Evolutionary conservation across 1,140 invertebrate genomes (phyloP), one percentile per base, ranked within the genome.

Genomic region (Drosophila paulistorum): DNA sequence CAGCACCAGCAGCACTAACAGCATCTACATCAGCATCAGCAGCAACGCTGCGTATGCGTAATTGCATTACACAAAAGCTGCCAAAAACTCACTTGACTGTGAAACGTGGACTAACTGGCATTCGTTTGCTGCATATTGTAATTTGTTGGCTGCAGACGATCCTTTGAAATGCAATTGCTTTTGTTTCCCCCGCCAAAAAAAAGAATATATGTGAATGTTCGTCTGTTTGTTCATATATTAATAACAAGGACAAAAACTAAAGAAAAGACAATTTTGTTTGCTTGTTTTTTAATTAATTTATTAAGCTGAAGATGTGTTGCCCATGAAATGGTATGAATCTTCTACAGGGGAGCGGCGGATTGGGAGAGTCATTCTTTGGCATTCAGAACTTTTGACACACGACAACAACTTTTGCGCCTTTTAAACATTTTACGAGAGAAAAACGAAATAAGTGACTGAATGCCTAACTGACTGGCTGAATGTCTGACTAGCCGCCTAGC

Each of bases 371-470:
- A 26, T 26, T 26, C 3, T 26, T 26, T 68, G 35, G 11, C 17
- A 42, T 63, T 59, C 51, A 42, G 58, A 86, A 79, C 82, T 87
- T 86, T 67, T 82, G 83, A 86, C 83, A 82, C 57, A 77, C 65
- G 66, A 69, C 77, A 70, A 80, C 66, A 85, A 71, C 62, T 62
- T 71, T 66, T 77, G 68, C 63, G 75, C 74, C 74, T 78, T 78
- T 71, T 60, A 67, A 71, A 65, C 74, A 78, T 69, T 78, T 77
- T 71, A 3, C 45, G 17, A 66, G 69, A 77, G 61, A 37, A 37
- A 65, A 20, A 65, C 65, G 64, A 86, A 75, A 86, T 82, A 87
- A 87, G 79, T 81, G 76, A 87, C 77, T 87, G 77, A 77, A 67
- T 79, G 72, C 75, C 73, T 75, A 65, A 68, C 68, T 71, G 81